Percentiles rank a stretch among this genome's conserved stretches.
phyloP scores from a whole-genome alignment of 2,113 vertebrate genomes.

The Entomyzon cyanotis region DNA sequence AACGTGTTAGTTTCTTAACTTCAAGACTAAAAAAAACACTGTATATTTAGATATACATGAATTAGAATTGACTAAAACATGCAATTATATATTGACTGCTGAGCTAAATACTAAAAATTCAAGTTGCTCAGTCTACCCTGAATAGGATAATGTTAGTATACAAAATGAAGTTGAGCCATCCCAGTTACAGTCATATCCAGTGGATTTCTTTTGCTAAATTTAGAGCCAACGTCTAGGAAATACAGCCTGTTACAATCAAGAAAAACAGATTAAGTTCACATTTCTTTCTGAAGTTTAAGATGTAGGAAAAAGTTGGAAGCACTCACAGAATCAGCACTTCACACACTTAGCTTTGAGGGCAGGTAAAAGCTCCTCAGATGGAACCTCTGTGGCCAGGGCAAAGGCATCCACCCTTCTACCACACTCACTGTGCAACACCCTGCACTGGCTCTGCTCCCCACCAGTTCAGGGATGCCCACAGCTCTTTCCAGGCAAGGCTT shows the following conservation, averaged over 20 bases:
- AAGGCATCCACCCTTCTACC: background rate
- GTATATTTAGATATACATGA: background rate
- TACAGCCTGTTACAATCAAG: background rate
- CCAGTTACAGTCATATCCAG: background rate
- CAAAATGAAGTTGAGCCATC: background rate
- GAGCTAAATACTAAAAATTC: background rate
- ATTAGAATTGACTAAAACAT: background rate
- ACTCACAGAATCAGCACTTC: background rate
- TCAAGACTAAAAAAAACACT: background rate
- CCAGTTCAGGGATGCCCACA: background rate
- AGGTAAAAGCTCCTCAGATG: background rate
- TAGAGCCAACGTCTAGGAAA: background rate
- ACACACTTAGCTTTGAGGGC: background rate
- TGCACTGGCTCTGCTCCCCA: background rate
- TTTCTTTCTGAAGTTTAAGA: background rate
- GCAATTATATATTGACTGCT: background rate
- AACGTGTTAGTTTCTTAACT: background rate
- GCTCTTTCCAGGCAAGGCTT: background rate
- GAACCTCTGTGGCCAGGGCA: background rate
- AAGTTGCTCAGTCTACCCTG: background rate
- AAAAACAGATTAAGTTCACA: background rate
- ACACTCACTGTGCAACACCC: rapidly evolving
- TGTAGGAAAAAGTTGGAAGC: background rate
- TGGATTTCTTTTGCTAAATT: background rate
- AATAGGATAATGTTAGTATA: background rate